These are phyloP conservation scores for Charina bottae DNA, from an alignment of 2,113 vertebrate genomes.

Conservation along the genomic window DNA sequence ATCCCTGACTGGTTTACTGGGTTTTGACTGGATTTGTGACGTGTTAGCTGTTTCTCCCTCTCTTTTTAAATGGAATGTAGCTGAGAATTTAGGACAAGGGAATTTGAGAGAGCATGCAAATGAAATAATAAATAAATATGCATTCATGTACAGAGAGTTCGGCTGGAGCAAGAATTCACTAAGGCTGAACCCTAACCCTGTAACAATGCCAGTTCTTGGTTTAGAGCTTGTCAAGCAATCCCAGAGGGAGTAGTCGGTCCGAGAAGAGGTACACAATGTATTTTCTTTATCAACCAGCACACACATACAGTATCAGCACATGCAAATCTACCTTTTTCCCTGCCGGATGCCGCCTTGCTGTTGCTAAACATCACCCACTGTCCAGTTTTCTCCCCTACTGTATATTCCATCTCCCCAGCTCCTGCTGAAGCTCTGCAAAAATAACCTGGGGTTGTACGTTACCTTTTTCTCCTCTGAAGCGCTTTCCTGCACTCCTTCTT, in stretches of 20 bases:
- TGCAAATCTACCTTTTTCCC: accelerated
- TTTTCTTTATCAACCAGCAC: neutral
- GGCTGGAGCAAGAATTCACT: neutral
- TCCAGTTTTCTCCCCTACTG: neutral
- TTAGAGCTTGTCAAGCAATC: neutral
- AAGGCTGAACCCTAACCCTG: too few relatives aligned
- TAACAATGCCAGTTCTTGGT: neutral
- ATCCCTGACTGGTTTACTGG: neutral
- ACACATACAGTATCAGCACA: too few relatives aligned
- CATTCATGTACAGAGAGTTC: too few relatives aligned
- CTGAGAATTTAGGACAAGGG: neutral
- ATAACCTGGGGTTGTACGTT: neutral
- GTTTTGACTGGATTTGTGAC: neutral
- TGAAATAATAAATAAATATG: neutral
- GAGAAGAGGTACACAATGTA: neutral
- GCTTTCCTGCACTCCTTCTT: conserved; percentile 22
- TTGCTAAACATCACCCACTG: neutral
- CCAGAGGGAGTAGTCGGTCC: neutral
- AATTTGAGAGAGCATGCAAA: neutral
- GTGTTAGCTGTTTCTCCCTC: neutral
- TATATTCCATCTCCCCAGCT: neutral
- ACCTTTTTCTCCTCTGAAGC: conserved; percentile 51
- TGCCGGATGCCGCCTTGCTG: neutral
- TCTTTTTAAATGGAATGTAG: neutral
- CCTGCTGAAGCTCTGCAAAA: neutral